Conservation (phyloP, 2,113 vertebrate species). For the Oxyruncus cristatus region DNA sequence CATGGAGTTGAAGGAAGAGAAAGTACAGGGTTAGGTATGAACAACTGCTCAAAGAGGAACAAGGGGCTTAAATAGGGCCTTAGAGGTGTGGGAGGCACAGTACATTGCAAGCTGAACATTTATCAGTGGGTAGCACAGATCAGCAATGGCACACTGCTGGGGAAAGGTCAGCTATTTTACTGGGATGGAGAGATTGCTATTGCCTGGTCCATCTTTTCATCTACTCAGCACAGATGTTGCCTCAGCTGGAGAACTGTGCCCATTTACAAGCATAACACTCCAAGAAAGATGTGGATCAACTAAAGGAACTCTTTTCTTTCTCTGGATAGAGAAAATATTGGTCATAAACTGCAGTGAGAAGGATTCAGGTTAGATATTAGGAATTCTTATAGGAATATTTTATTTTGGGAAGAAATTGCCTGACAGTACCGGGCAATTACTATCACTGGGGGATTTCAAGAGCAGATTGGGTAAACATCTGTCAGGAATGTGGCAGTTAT, state of each 20-base stretch:
- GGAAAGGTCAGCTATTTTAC: neutral
- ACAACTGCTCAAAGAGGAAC: neutral
- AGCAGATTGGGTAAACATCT: constrained; percentile 53
- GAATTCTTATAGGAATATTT: neutral
- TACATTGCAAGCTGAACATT: neutral
- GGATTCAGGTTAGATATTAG: neutral
- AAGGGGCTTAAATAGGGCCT: neutral
- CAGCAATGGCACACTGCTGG: neutral
- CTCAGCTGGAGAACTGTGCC: neutral
- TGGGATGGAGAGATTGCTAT: neutral
- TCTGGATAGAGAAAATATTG: neutral
- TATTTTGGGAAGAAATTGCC: neutral
- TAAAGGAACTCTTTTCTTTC: neutral
- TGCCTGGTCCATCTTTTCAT: neutral
- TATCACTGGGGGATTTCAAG: constrained; percentile 1
- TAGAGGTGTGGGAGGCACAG: neutral
- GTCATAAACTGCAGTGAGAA: neutral
- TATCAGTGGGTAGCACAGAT: neutral
- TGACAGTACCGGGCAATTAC: neutral
- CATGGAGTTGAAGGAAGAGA: neutral
- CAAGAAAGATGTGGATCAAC: neutral
- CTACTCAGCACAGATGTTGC: neutral
- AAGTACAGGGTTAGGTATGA: neutral
- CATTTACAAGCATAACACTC: neutral
- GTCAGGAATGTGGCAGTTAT: constrained; percentile 6